phyloP scores from a whole-genome alignment of 2,888 invertebrate genomes.

The Ferdinandea cuprea region DNA sequence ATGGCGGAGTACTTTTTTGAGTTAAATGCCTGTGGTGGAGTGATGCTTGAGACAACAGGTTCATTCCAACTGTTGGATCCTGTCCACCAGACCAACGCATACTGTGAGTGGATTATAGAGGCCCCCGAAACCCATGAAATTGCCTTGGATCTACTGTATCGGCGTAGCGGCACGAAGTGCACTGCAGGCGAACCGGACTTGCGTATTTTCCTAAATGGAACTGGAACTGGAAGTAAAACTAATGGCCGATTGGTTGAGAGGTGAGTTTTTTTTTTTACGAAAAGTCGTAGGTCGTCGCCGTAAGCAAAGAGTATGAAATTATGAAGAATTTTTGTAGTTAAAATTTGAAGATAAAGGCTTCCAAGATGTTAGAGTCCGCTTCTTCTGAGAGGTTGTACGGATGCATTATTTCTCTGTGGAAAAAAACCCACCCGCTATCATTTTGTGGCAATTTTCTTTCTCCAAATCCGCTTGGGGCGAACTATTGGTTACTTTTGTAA shows the following conservation, averaged over 20 bases:
- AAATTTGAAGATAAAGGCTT: too few relatives aligned
- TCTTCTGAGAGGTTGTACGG: too few relatives aligned
- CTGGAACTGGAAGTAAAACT: too few relatives aligned
- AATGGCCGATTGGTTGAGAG: constrained; percentile 73
- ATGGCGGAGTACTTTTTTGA: constrained; percentile 88
- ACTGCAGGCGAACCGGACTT: constrained; percentile 47
- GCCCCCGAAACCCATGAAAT: constrained; percentile 87
- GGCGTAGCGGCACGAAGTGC: constrained; percentile 56
- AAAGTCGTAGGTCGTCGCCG: too few relatives aligned
- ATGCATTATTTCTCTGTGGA: too few relatives aligned
- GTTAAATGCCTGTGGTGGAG: constrained; percentile 88
- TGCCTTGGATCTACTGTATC: constrained; percentile 67
- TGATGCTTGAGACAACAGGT: constrained; percentile 83
- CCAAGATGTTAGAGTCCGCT: too few relatives aligned
- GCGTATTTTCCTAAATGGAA: constrained; percentile 74
- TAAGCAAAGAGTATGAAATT: too few relatives aligned
- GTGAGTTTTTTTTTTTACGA: constrained; percentile 73
- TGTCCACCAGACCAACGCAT: not conserved
- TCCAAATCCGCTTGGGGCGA: too few relatives aligned
- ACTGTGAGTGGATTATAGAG: constrained; percentile 89
- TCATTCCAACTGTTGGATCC: constrained; percentile 24
- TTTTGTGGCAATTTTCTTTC: too few relatives aligned
- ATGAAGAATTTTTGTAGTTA: too few relatives aligned
- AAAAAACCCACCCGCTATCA: too few relatives aligned
- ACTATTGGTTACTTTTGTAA: too few relatives aligned